Percentiles rank a stretch among this genome's conserved stretches.
phyloP scores from a whole-genome alignment of 2,113 vertebrate species.

The Cepphus grylle region DNA sequence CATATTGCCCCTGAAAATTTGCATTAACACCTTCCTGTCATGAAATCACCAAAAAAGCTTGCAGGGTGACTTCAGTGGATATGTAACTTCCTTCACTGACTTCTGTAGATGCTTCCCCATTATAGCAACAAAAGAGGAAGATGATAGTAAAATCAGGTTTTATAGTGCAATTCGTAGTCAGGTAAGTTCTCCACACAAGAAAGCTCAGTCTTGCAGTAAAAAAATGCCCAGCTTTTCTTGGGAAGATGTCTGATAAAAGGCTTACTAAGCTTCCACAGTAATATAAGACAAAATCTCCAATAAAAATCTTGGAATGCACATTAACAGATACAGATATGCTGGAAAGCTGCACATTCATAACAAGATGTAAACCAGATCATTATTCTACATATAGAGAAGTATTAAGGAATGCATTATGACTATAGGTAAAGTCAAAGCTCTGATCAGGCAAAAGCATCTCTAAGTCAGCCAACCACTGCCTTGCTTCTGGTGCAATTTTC shows the following conservation, averaged over 20 bases:
- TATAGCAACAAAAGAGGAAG: background rate
- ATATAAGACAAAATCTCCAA: background rate
- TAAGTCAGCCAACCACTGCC: background rate
- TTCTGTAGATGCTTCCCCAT: background rate
- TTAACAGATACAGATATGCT: background rate
- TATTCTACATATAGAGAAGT: background rate
- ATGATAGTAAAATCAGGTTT: background rate
- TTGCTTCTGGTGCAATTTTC: background rate
- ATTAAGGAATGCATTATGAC: background rate
- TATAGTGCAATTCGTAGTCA: background rate
- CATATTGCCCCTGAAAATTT: background rate
- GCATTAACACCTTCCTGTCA: background rate
- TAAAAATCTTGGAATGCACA: background rate
- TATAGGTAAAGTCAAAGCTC: background rate
- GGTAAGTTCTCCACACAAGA: background rate
- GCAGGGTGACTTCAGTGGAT: background rate
- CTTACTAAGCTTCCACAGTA: background rate
- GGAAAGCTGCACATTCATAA: background rate
- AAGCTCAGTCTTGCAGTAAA: background rate
- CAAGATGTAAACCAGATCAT: background rate
- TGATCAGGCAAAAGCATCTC: background rate
- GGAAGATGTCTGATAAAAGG: background rate
- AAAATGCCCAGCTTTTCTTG: background rate
- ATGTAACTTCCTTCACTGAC: background rate
- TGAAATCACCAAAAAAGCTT: background rate